Evolutionary conservation across 2,888 invertebrate species (phyloP), one percentile per base, ranked within the genome.

Genomic region (Lottia gigantea): DNA sequence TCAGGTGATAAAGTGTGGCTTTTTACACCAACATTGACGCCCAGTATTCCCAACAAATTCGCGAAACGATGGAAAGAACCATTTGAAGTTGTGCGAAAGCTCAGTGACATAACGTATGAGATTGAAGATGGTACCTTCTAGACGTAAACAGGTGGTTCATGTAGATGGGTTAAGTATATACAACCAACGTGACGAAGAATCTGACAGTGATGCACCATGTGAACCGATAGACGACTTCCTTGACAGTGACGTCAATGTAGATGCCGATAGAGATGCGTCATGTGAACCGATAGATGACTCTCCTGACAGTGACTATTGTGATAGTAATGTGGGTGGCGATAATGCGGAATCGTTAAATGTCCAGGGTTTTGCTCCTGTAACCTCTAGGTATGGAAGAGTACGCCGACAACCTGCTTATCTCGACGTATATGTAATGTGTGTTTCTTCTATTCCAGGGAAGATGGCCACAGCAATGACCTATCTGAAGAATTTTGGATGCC

Each of bases 61-160:
- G 63, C 40, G 12, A 47, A 55, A 47, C 66, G 47, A 62, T 71
- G 71, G 71, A 31, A 19, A 45, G 71, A 65, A 4, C 71, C 71
- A 11, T 71, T 49, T 23, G n/a, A 25, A 14, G 61, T 71, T 12
- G 45, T 64, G 6, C n/a, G 45, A 25, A 66, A 62, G 62, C 45
- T 46, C 23, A 61, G 15, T 62, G 67, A 67, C n/a, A 40, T 67
- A 19, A 55, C n/a, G n/a, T 55, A 55, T 23, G 23, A 55, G 19
- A 55, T 55, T 55, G 55, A 19, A 23, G n/a, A 55, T 55, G n/a
- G n/a, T 55, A 1, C 19, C 19, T n/a, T 19, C 55, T 55, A 19
- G 19, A n/a, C 55, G n/a, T 11, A 7, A 23, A n/a, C 55, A 55
- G 14, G n/a, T 55, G 19, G 55, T 55, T 55, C 55, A 55, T 55